Evolutionary conservation across 2,888 invertebrate species (phyloP), one percentile per base, ranked within the genome.

Genomic region (Cataglyphis rosenhaueri): DNA sequence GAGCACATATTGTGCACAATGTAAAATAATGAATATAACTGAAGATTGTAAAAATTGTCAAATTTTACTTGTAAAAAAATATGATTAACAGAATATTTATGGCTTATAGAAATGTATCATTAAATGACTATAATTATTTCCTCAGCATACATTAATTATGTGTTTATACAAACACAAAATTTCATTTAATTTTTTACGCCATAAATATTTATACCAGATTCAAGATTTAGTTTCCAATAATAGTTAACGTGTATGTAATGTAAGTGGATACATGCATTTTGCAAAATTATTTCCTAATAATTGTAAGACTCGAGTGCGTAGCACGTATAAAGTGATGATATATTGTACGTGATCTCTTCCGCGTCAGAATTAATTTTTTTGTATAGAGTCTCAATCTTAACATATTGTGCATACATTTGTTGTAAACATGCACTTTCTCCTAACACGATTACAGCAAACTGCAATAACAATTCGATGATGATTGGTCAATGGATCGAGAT

Each of bases 381-480:
- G 3, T n/a, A 55, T 59, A 61, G 29, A 64, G 38, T 57, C 71
- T 85, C 48, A 85, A 62, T 79, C 25, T 78, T 64, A 65, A 71
- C 59, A 82, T 62, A 57, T 52, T 59, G 61, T 61, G 64, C 57
- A 62, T n/a, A 35, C 68, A 52, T 52, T n/a, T 48, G 15, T 66
- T 25, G 18, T 64, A 48, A 81, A 79, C 88, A 83, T 15, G 35
- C 64, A 73, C 66, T 44, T 83, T 65, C 66, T 81, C 12, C 81
- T 52, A 70, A 48, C n/a, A 52, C 29, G 32, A 66, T 87, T 88
- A 90, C 32, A 87, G 75, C 81, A 86, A 38, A 32, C 71, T 82
- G 76, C 94, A 94, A 48, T 91, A 93, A 86, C 94, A 94, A 62
- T 71, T 89, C 15, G 93, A 92, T 52, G 91, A 88, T 9, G 88